Base-by-base conservation (phyloP, 2,888 invertebrate species). In the Lobophora halterata region DNA sequence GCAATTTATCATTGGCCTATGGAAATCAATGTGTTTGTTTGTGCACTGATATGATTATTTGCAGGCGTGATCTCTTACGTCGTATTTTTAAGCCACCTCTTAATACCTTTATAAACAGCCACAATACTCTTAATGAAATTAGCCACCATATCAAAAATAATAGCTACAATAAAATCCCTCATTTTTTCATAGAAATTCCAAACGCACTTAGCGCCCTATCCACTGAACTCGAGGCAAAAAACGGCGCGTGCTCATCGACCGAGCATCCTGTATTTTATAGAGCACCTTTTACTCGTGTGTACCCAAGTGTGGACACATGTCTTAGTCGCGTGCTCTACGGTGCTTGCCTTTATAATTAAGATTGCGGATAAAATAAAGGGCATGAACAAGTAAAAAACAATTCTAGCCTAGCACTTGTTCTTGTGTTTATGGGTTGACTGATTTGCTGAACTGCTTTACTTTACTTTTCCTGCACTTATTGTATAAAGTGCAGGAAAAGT, bases 171-270 rank as follows among this genome's bases (percentile, higher is more conserved):
- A n/a, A n/a, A 13, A 16, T 26, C 14, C 8, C 11, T 9, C 5
- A 58, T 52, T 56, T 57, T 47, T 42, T 7, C 46, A 29, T 54
- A 49, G 29, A 10, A 25, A 30, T 30, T 20, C 30, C 18, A 18
- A 25, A 21, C 18, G 27, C 39, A 21, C 18, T 25, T 27, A 26
- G 21, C 18, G 6, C 19, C 30, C 37, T 38, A 14, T 34, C 25
- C 30, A 30, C 23, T 33, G 36, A 43, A 42, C 49, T 35, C 18
- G 48, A 50, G 40, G 51, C 48, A 65, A 70, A 68, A 67, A 68
- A 57, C 42, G 42, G 52, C 65, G 57, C 63, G 67, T 74, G 75
- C 62, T 58, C 70, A 73, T n/a, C 42, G 61, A 70, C 65, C 75
- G 71, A 52, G 64, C 49, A 61, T 77, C 76, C 76, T 74, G 75